A percentile compares a stretch with the other conserved stretches of the same genome.
Conservation (phyloP, 92 coral and sea anemone genomes). For the Muricea muricata region DNA sequence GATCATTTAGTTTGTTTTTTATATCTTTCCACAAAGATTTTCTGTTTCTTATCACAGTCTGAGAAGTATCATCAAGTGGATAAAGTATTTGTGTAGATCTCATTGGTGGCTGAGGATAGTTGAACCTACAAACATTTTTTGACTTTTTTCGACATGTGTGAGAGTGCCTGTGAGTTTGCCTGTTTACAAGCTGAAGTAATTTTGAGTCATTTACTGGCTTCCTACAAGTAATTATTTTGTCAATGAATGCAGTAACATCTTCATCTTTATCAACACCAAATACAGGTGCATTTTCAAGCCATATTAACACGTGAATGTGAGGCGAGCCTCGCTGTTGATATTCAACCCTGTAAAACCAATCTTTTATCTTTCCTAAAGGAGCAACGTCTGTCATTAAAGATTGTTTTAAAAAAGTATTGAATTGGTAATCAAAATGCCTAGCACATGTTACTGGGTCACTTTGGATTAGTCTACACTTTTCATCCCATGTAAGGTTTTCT, state of each 20-base stretch:
- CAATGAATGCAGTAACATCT: constrained; percentile 9
- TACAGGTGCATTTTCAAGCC: constrained; percentile 61
- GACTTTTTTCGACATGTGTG: constrained; percentile 27
- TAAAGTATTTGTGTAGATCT: constrained; percentile 45
- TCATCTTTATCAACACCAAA: constrained; percentile 30
- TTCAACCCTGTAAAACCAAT: background rate
- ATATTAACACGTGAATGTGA: constrained; percentile 64
- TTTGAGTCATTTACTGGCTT: constrained; percentile 17
- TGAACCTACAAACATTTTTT: constrained; percentile 59
- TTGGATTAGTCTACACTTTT: constrained; percentile 60
- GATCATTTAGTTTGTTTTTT: no score
- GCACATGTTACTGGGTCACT: constrained; percentile 61
- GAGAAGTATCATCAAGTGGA: constrained; percentile 52
- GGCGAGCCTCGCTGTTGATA: constrained; percentile 52
- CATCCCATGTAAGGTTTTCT: constrained; percentile 70
- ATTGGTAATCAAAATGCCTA: constrained; percentile 33
- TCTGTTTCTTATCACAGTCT: constrained; percentile 29
- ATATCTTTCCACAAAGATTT: background rate
- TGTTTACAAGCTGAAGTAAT: constrained; percentile 15
- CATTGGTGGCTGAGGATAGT: constrained; percentile 52
- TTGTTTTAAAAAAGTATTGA: no score
- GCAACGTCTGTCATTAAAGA: background rate
- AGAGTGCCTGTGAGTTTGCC: constrained; percentile 23
- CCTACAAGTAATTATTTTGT: constrained; percentile 43
- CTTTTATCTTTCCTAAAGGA: no score